Evolutionary conservation across 1,140 invertebrate species (phyloP).

Genomic region (Drosophila auraria): DNA sequence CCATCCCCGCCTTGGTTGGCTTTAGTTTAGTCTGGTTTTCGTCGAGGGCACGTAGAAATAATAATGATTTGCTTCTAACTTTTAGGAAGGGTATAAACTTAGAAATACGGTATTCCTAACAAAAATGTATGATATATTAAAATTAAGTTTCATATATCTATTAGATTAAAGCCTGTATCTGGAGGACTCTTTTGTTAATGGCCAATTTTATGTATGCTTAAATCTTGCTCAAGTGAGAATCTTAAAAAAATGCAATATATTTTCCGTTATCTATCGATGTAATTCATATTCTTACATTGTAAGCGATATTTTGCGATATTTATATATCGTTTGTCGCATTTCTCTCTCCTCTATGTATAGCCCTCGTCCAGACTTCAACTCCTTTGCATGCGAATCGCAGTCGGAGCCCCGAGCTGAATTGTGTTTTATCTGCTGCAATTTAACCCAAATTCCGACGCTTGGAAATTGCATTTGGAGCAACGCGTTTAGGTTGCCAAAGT

Average conservation of each 20-base stretch:
- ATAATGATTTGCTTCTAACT: conserved; percentile 68
- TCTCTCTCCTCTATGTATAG: conserved; percentile 1
- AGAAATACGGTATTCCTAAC: not conserved
- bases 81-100: not conserved
- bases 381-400: conserved; percentile 42
- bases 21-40: conserved; percentile 2
- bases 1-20: not conserved
- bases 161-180: not conserved
- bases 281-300: not conserved
- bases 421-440: conserved; percentile 79
- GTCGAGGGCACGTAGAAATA: conserved; percentile 36
- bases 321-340: not conserved
- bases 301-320: conserved; percentile 1
- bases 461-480: conserved; percentile 79
- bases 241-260: not conserved
- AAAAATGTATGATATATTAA: not conserved
- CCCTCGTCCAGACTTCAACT: conserved; percentile 12
- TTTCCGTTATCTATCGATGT: not conserved
- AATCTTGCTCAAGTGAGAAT: not conserved
- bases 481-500: conserved; percentile 58
- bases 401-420: conserved; percentile 59
- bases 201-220: too few species aligned
- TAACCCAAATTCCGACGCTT: conserved; percentile 78
- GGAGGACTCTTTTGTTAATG: not conserved
- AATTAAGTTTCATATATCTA: too few species aligned